phyloP scores from a whole-genome alignment of 2,888 invertebrate genomes.

The Eupithecia tripunctaria region DNA sequence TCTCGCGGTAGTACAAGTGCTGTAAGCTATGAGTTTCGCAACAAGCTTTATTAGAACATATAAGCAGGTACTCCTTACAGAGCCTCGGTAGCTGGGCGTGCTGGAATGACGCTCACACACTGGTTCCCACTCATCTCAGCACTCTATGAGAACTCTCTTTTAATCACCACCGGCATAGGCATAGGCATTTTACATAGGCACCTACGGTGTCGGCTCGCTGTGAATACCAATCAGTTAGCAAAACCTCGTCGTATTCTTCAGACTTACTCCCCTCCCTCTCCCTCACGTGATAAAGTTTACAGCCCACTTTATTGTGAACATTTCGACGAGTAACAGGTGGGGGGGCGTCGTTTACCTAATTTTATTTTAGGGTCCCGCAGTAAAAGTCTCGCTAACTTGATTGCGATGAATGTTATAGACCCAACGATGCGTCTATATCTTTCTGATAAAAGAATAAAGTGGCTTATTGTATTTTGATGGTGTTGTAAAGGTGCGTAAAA shows the following conservation, averaged over 20 bases:
- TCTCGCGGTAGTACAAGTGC: not conserved
- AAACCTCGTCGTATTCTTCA: not conserved
- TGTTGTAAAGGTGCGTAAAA: conserved; percentile 26
- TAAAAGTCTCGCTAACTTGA: conserved; percentile 50
- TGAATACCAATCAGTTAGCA: not conserved
- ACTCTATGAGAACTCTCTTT: not conserved
- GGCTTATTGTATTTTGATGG: conserved; percentile 38
- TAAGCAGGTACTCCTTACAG: not conserved
- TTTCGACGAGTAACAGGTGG: conserved; percentile 52
- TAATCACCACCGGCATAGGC: too few relatives aligned
- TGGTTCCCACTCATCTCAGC: not conserved
- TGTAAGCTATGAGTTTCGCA: not conserved
- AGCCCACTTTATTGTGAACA: conserved; percentile 27
- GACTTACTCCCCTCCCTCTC: conserved; percentile 5
- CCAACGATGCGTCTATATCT: conserved; percentile 31
- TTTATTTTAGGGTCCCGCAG: conserved; percentile 55
- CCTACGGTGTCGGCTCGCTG: not conserved
- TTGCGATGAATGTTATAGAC: conserved; percentile 50
- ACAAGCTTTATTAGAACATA: not conserved
- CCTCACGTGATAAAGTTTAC: conserved; percentile 23
- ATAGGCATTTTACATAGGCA: too few relatives aligned
- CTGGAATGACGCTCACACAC: not conserved
- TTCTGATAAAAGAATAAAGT: conserved; percentile 36
- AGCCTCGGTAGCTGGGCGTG: not conserved
- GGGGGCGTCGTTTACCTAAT: conserved; percentile 58